Conservation (phyloP, 1,140 invertebrate genomes). For the Diploscapter pachys region DNA sequence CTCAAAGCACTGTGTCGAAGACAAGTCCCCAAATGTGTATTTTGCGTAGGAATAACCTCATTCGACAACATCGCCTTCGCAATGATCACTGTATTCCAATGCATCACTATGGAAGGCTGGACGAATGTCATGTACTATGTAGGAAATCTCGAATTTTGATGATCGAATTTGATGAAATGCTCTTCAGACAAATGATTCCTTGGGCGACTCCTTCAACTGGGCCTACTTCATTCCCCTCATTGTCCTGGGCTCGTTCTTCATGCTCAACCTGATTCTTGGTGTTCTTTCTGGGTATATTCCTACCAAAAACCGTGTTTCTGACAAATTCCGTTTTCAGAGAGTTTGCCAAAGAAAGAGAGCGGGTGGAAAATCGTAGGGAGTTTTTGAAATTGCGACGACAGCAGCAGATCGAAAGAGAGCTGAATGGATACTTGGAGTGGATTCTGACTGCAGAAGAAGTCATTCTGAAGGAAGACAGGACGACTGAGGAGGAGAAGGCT, state of each 20-base stretch:
- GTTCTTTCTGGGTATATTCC: constrained; percentile 87
- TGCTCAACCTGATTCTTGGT: constrained; percentile 99
- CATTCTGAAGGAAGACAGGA: constrained; percentile 96
- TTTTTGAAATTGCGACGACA: constrained; percentile 98
- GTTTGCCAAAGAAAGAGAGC: constrained; percentile 99
- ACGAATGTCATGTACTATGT: constrained; percentile 99
- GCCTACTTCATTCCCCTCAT: constrained; percentile 99
- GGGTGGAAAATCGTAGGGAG: constrained; percentile 99
- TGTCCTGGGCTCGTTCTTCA: constrained; percentile 99
- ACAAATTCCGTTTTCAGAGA: constrained; percentile 73
- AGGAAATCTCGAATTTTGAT: too few relatives aligned
- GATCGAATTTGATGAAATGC: too few relatives aligned
- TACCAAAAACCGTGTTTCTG: background rate
- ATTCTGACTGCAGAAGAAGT: constrained; percentile 99
- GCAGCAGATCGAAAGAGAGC: constrained; percentile 95
- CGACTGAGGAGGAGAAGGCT: constrained; percentile 97
- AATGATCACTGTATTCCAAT: constrained; percentile 99
- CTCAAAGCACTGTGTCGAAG: too few relatives aligned
- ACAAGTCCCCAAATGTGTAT: too few relatives aligned
- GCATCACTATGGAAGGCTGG: constrained; percentile 99
- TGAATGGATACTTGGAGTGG: constrained; percentile 98
- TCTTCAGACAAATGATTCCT: constrained; percentile 95
- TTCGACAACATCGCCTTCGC: constrained; percentile 99
- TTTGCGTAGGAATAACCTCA: constrained; percentile 81
- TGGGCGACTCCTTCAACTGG: constrained; percentile 97